These are phyloP conservation scores for Drosophila orena DNA, from an alignment of 1,140 invertebrate species.

Conservation along the genomic window DNA sequence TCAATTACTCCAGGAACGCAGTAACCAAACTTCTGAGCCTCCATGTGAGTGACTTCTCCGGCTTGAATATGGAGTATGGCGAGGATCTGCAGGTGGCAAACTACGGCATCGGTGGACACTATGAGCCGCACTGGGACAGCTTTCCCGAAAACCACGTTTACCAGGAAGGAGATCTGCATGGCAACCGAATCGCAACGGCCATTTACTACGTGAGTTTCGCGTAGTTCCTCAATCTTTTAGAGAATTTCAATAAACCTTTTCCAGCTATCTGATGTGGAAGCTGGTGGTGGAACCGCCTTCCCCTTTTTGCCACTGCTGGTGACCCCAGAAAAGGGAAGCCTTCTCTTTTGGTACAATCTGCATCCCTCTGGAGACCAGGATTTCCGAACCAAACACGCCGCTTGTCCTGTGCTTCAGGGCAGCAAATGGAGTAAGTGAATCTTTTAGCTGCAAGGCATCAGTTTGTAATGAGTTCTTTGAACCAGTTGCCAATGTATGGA, in stretches of 20 bases:
- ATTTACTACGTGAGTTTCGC: conserved; percentile 89
- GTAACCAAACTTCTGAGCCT: conserved; percentile 90
- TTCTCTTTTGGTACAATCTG: conserved; percentile 98
- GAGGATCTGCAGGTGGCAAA: conserved; percentile 98
- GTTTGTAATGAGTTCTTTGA: not conserved
- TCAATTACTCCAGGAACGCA: conserved; percentile 92
- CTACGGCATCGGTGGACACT: conserved; percentile 99
- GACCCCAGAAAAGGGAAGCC: conserved; percentile 93
- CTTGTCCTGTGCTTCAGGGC: conserved; percentile 97
- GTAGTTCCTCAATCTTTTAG: not conserved
- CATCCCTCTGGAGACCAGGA: conserved; percentile 96
- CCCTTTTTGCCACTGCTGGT: conserved; percentile 90
- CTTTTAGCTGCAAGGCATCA: not conserved
- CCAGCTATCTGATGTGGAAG: conserved; percentile 94
- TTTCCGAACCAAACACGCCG: conserved; percentile 95
- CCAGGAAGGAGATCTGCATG: conserved; percentile 86
- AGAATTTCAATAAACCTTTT: conserved; percentile 25
- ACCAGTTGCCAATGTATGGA: conserved; percentile 96
- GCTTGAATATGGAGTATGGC: conserved; percentile 92
- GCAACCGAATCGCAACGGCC: conserved; percentile 95
- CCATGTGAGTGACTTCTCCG: conserved; percentile 91
- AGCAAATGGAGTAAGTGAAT: conserved; percentile 93
- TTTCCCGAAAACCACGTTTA: conserved; percentile 89
- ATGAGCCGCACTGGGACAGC: conserved; percentile 96
- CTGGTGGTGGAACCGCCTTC: conserved; percentile 96